Evolutionary conservation across 2,797 vertebrate species (phyloP).

Genomic region (Ptychadena robeensis): DNA sequence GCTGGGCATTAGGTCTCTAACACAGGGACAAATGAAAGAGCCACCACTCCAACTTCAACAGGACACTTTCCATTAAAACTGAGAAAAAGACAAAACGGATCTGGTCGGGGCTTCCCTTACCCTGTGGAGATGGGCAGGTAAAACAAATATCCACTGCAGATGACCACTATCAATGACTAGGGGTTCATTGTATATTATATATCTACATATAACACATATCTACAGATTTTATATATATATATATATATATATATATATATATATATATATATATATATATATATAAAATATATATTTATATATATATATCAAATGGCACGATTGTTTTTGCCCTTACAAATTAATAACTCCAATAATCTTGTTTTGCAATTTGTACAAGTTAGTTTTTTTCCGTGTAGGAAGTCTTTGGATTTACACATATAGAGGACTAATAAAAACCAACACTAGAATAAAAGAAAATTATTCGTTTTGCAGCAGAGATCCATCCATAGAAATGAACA

Average conservation of each 20-base stretch:
- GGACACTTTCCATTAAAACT: not conserved
- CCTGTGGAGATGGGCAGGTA: not conserved
- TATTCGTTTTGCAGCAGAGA: not conserved
- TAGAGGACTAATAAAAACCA: not conserved
- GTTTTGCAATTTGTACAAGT: constrained; percentile 85
- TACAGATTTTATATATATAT: constrained; percentile 11
- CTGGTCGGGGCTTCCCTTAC: not conserved
- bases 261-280: constrained; percentile 8
- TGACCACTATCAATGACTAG: too few relatives aligned
- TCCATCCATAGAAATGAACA: not conserved
- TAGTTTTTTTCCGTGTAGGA: constrained; percentile 68
- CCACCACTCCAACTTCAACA: constrained; percentile 36
- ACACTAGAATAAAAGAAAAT: not conserved
- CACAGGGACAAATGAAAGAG: constrained; percentile 28
- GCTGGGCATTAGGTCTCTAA: constrained; percentile 59
- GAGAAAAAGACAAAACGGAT: not conserved
- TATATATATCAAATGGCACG: constrained; percentile 83
- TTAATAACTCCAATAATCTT: constrained; percentile 86
- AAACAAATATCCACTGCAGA: not conserved
- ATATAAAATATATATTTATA: constrained; percentile 85
- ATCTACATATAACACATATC: too few relatives aligned
- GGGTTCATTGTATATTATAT: not conserved
- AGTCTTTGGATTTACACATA: constrained; percentile 12
- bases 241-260: constrained; percentile 22
- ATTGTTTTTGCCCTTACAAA: constrained; percentile 74